These are phyloP conservation scores for Nineta flava DNA, from an alignment of 2,888 invertebrate genomes.

Conservation along the genomic window DNA sequence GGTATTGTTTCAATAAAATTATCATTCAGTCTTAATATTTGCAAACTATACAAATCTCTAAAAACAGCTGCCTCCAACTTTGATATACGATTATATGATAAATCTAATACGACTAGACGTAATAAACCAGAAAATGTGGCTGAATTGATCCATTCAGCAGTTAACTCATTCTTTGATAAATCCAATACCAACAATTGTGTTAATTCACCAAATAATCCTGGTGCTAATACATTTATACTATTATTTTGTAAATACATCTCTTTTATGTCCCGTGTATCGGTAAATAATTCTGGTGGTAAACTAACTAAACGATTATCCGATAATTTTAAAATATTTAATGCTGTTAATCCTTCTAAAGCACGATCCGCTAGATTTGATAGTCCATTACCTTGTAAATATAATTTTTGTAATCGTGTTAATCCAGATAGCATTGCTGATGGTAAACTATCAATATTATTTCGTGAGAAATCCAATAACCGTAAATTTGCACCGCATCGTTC, in stretches of 20 bases:
- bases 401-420: constrained; percentile 49
- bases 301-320: constrained; percentile 67
- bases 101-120: constrained; percentile 58
- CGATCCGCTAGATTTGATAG: constrained; percentile 60
- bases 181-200: constrained; percentile 60
- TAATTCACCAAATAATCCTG: constrained; percentile 61
- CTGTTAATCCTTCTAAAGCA: constrained; percentile 57
- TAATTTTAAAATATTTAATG: constrained; percentile 56
- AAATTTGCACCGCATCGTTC: constrained; percentile 56
- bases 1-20: constrained; percentile 61
- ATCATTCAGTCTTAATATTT: constrained; percentile 64
- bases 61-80: constrained; percentile 63
- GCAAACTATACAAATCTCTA: constrained; percentile 60
- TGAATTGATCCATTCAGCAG: constrained; percentile 68
- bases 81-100: constrained; percentile 59
- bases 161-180: constrained; percentile 62
- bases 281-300: constrained; percentile 67
- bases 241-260: constrained; percentile 73
- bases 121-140: constrained; percentile 64
- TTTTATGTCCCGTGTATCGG: constrained; percentile 58
- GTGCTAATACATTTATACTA: constrained; percentile 63
- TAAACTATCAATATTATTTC: constrained; percentile 61
- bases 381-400: constrained; percentile 63
- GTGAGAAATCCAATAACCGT: constrained; percentile 54
- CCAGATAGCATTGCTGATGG: constrained; percentile 57